Percentiles rank a stretch among this genome's conserved stretches.
These are phyloP conservation scores for Microcebus griseorufus DNA, from an alignment of 2,113 vertebrate species.

Conservation along the genomic window DNA sequence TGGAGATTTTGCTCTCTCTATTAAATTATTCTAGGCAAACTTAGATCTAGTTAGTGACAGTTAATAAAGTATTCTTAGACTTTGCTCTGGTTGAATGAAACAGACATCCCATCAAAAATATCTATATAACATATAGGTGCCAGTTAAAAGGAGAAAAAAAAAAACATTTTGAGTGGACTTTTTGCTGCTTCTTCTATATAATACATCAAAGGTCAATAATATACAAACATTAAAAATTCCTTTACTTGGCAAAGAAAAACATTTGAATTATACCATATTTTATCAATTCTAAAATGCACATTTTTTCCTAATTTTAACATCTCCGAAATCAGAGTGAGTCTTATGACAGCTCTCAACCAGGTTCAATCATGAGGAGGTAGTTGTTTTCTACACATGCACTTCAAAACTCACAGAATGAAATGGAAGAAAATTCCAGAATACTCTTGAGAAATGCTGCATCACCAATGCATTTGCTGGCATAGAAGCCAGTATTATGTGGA, in stretches of 20 bases:
- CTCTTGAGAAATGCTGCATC: neutral
- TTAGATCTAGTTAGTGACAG: neutral
- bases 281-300: neutral
- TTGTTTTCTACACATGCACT: neutral
- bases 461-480: neutral
- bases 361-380: neutral
- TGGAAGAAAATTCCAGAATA: neutral
- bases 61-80: conserved; percentile 17
- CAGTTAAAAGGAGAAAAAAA: conserved; percentile 35
- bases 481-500: neutral
- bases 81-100: neutral
- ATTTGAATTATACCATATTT: neutral
- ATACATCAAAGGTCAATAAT: neutral
- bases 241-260: conserved; percentile 4
- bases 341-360: neutral
- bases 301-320: neutral
- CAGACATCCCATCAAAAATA: neutral
- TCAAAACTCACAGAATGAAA: neutral
- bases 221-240: neutral
- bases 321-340: conserved; percentile 3
- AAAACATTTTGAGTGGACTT: conserved; percentile 6
- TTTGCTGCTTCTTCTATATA: conserved; percentile 13
- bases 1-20: neutral
- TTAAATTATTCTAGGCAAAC: conserved; percentile 39
- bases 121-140: neutral